These are phyloP conservation scores for Mionectes olivaceus DNA, from an alignment of 2,797 vertebrate species.

Conservation along the genomic window DNA sequence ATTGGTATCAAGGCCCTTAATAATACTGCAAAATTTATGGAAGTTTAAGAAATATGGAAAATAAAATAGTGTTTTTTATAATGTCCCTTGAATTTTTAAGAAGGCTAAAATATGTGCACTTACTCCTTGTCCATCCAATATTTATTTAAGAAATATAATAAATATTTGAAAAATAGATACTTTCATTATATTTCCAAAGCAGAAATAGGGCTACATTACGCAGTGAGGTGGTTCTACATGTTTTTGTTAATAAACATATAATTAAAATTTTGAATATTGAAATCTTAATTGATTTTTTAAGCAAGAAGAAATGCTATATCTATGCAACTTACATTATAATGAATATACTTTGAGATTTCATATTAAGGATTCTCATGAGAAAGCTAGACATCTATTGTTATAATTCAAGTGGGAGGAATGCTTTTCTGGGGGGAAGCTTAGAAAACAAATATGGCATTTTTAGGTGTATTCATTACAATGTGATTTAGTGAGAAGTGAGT, in stretches of 20 bases:
- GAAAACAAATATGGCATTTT: neutral
- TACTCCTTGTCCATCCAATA: neutral
- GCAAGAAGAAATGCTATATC: neutral
- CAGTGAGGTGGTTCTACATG: neutral
- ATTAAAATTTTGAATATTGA: neutral
- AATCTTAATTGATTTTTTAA: neutral
- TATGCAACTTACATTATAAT: neutral
- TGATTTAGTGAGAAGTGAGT: neutral
- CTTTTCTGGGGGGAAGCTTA: neutral
- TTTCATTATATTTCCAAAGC: neutral
- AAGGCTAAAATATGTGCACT: neutral
- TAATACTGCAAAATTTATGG: neutral
- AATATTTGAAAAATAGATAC: neutral
- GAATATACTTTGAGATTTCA: neutral
- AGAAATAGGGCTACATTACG: neutral
- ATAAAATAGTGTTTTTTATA: neutral
- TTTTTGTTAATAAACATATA: neutral
- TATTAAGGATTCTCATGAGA: neutral
- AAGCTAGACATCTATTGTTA: neutral
- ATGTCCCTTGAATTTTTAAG: neutral
- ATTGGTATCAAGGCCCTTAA: neutral
- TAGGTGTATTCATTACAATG: neutral
- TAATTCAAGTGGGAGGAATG: neutral
- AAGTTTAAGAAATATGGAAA: neutral
- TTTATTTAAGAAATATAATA: neutral